phyloP scores from a whole-genome alignment of 2,797 vertebrate genomes.

The Thunnus albacares region DNA sequence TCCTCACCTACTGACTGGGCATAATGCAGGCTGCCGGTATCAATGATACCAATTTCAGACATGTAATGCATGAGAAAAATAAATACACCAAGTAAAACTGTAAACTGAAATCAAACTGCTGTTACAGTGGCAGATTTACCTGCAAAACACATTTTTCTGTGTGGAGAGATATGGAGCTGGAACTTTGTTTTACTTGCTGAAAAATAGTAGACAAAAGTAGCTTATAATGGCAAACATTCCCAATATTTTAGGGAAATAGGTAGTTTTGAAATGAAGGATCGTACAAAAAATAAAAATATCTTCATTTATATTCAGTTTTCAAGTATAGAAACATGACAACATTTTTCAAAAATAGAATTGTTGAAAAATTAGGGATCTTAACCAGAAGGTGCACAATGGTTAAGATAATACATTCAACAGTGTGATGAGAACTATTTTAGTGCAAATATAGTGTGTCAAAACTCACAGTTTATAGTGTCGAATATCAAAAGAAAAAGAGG shows the following conservation, averaged over 20 bases:
- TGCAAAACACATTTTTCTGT: constrained; percentile 15
- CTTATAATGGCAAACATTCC: constrained; percentile 28
- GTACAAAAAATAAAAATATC: constrained; percentile 48
- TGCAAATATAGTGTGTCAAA: constrained; percentile 64
- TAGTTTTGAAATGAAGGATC: constrained; percentile 54
- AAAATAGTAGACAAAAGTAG: constrained; percentile 33
- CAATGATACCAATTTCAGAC: constrained; percentile 8
- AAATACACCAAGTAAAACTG: constrained; percentile 63
- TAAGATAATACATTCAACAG: constrained; percentile 59
- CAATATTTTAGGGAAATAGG: constrained; percentile 43
- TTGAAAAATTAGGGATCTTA: constrained; percentile 5
- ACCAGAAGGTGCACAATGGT: constrained; percentile 43
- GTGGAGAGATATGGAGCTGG: not conserved
- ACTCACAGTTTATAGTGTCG: constrained; percentile 13
- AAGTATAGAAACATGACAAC: constrained; percentile 41
- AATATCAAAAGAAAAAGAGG: constrained; percentile 8
- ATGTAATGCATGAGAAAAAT: constrained; percentile 48
- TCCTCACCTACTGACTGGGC: constrained; percentile 11
- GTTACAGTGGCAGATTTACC: not conserved
- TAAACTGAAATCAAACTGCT: not conserved
- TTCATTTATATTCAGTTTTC: constrained; percentile 51
- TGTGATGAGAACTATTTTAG: constrained; percentile 54
- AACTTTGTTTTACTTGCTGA: constrained; percentile 11
- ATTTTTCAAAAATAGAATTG: constrained; percentile 18
- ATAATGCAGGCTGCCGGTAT: constrained; percentile 19